Evolutionary conservation across 2,113 vertebrate genomes (phyloP).

Genomic region (Chlamydotis undulata): DNA sequence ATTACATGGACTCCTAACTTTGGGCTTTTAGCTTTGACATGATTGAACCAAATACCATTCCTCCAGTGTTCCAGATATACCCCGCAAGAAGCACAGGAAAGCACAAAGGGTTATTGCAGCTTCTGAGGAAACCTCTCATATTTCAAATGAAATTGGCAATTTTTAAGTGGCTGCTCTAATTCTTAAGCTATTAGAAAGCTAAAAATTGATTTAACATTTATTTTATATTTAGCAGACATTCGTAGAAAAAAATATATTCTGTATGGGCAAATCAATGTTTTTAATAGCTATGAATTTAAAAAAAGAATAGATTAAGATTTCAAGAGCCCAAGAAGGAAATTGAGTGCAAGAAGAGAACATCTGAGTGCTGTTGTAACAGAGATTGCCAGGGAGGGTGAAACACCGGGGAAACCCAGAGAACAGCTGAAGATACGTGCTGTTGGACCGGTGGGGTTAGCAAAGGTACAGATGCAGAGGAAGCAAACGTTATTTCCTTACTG

Average conservation of each 20-base stretch:
- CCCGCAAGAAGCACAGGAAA: background rate
- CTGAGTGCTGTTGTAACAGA: background rate
- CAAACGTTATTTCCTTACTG: background rate
- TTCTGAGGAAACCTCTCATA: conserved; percentile 7
- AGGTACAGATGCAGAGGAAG: background rate
- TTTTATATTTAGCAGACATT: conserved; percentile 5
- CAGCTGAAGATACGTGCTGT: background rate
- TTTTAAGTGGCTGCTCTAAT: conserved; percentile 42
- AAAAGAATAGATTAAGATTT: conserved; percentile 4
- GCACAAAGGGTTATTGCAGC: conserved; percentile 7
- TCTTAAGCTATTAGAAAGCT: conserved; percentile 53
- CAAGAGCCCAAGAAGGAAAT: background rate
- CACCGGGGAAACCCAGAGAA: background rate
- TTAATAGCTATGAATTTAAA: conserved; percentile 32
- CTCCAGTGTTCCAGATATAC: background rate
- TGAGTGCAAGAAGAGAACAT: background rate
- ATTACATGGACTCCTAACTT: background rate
- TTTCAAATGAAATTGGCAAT: conserved; percentile 30
- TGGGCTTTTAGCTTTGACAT: background rate
- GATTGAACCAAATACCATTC: background rate
- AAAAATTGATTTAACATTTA: conserved; percentile 32
- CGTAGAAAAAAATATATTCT: background rate
- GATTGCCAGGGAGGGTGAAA: background rate
- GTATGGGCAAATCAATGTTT: background rate
- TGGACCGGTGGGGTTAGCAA: background rate